These are phyloP conservation scores for Diabrotica undecimpunctata DNA, from an alignment of 1,140 invertebrate species.

Conservation along the genomic window DNA sequence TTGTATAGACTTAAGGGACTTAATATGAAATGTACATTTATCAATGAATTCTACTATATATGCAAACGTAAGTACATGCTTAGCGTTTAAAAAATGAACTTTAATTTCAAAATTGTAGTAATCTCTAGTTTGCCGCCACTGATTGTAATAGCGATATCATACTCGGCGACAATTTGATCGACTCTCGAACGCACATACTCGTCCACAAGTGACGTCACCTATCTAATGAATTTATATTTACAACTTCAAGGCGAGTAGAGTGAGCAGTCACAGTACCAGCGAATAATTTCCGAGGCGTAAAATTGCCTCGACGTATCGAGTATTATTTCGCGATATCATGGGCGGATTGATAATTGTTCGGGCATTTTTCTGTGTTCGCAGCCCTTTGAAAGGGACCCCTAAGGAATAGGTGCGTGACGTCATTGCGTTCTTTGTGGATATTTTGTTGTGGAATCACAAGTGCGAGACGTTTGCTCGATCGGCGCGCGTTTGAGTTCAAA, in stretches of 20 bases:
- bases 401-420: slow-evolving; percentile 16
- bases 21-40: too few species aligned
- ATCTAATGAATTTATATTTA: slow-evolving; percentile 37
- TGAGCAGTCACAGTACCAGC: slow-evolving; percentile 3
- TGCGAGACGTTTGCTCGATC: too few species aligned
- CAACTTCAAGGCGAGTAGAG: slow-evolving; percentile 22
- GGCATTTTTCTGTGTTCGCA: slow-evolving; percentile 10
- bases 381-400: slow-evolving; percentile 7
- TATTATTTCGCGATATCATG: slow-evolving; percentile 6
- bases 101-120: background rate
- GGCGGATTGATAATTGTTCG: background rate
- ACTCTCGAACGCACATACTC: slow-evolving; percentile 14
- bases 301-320: background rate
- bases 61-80: too few species aligned
- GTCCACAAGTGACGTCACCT: slow-evolving; percentile 28
- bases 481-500: too few species aligned
- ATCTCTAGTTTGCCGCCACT: background rate
- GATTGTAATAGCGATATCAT: background rate
- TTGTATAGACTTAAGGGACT: too few species aligned
- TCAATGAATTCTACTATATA: too few species aligned
- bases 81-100: too few species aligned
- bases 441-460: too few species aligned
- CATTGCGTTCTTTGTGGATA: background rate
- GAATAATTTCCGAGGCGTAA: background rate
- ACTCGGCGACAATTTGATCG: slow-evolving; percentile 23